Conservation (phyloP, 2,888 invertebrate species). For the Ashinkailepas kermadecensis region DNA sequence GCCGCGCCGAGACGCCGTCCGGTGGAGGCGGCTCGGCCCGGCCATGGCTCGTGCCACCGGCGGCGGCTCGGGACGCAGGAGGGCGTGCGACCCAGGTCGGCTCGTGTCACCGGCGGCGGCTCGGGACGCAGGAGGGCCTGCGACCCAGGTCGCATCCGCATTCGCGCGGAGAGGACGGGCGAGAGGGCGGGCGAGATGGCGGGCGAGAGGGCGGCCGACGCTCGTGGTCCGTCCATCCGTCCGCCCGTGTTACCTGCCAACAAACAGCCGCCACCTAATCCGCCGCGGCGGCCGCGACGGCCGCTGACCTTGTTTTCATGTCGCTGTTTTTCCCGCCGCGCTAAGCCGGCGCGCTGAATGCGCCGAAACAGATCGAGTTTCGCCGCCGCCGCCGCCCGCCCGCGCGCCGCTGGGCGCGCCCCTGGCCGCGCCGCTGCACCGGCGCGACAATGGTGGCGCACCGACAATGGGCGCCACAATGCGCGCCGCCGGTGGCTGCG, state of each 20-base stretch:
- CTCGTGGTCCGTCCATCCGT: background rate
- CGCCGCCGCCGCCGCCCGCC: background rate
- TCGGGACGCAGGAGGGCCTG: background rate
- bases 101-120: too few species aligned
- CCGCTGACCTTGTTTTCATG: conserved; percentile 7
- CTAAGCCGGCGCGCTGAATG: background rate
- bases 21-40: too few species aligned
- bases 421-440: background rate
- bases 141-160: background rate
- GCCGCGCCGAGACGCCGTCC: too few species aligned
- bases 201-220: background rate
- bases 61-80: too few species aligned
- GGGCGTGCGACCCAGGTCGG: background rate
- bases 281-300: background rate
- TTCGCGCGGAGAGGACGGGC: background rate
- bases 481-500: conserved; percentile 21
- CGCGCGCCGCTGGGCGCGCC: background rate
- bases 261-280: conserved; percentile 18
- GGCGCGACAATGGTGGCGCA: background rate
- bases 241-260: conserved; percentile 20
- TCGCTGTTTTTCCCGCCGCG: conserved; percentile 15
- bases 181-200: background rate
- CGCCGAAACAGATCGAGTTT: conserved; percentile 11
- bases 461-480: conserved; percentile 25
- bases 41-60: too few species aligned